phyloP scores from a whole-genome alignment of 2,797 vertebrate species.

The Denticeps clupeoides region DNA sequence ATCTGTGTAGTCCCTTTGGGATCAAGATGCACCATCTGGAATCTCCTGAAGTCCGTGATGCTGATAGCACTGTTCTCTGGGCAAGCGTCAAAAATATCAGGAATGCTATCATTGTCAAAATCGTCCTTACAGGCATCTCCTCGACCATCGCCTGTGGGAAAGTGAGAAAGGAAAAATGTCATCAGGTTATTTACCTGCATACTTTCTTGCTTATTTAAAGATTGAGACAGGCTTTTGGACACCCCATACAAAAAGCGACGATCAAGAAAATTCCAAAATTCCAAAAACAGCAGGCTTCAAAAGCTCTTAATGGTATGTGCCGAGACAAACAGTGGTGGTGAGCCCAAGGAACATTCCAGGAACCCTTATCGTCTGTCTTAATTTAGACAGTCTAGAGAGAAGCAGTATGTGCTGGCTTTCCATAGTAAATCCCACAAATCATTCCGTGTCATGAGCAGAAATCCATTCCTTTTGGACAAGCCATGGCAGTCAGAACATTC shows the following conservation, averaged over 20 bases:
- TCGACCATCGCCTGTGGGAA: conserved; percentile 67
- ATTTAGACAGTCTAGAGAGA: conserved; percentile 17
- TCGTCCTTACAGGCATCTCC: conserved; percentile 90
- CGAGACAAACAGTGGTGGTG: conserved; percentile 17
- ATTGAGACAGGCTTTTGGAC: conserved; percentile 25
- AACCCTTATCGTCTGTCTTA: background rate
- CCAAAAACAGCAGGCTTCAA: conserved; percentile 22
- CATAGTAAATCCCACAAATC: conserved; percentile 15
- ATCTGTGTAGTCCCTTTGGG: conserved; percentile 93
- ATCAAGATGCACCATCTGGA: conserved; percentile 89
- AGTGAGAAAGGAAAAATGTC: too few species aligned
- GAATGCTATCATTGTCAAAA: conserved; percentile 88
- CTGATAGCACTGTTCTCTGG: conserved; percentile 82
- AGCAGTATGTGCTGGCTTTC: conserved; percentile 1
- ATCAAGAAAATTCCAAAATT: too few species aligned
- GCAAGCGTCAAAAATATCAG: conserved; percentile 83
- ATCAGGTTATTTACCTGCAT: background rate
- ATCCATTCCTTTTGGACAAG: conserved; percentile 11
- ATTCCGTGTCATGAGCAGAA: conserved; percentile 6
- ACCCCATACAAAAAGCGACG: conserved; percentile 17
- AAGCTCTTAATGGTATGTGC: conserved; percentile 9
- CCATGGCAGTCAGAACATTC: conserved; percentile 1
- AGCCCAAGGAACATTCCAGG: conserved; percentile 24
- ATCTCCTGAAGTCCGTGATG: conserved; percentile 85
- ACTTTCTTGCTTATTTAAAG: conserved; percentile 17